These are phyloP conservation scores for Pectinophora gossypiella DNA, from an alignment of 1,140 invertebrate species.

Conservation along the genomic window DNA sequence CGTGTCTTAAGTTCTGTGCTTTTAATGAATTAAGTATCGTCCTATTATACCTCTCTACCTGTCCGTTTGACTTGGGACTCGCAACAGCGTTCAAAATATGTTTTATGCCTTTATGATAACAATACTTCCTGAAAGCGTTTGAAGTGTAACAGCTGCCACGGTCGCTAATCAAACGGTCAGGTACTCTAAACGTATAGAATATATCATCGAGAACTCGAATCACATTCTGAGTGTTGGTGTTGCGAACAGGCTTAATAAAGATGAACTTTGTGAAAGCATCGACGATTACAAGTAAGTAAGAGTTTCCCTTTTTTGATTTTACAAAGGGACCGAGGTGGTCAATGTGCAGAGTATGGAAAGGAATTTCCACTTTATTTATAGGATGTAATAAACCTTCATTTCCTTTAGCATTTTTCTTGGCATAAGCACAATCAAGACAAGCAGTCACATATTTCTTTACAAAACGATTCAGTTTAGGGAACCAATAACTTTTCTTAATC, in stretches of 20 bases:
- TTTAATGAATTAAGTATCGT: conserved; percentile 8
- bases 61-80: conserved; percentile 3
- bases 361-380: not conserved
- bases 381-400: conserved; percentile 12
- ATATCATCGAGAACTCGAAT: not conserved
- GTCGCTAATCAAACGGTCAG: too few relatives aligned
- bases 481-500: too few relatives aligned
- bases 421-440: conserved; percentile 14
- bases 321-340: conserved; percentile 8
- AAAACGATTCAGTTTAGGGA: too few relatives aligned
- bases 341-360: conserved; percentile 8
- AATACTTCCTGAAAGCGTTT: not conserved
- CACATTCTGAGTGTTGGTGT: not conserved
- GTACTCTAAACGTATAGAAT: not conserved
- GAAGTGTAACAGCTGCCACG: not conserved
- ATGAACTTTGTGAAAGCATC: conserved; percentile 9
- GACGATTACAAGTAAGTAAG: conserved; percentile 1
- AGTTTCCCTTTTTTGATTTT: not conserved
- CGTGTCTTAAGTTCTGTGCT: not conserved
- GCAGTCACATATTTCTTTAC: not conserved
- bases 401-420: conserved; percentile 5
- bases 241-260: conserved; percentile 2
- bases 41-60: conserved; percentile 1
- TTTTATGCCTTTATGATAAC: not conserved
- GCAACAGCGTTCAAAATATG: not conserved